Conservation (phyloP, 1,140 invertebrate genomes). For the Diabrotica undecimpunctata region DNA sequence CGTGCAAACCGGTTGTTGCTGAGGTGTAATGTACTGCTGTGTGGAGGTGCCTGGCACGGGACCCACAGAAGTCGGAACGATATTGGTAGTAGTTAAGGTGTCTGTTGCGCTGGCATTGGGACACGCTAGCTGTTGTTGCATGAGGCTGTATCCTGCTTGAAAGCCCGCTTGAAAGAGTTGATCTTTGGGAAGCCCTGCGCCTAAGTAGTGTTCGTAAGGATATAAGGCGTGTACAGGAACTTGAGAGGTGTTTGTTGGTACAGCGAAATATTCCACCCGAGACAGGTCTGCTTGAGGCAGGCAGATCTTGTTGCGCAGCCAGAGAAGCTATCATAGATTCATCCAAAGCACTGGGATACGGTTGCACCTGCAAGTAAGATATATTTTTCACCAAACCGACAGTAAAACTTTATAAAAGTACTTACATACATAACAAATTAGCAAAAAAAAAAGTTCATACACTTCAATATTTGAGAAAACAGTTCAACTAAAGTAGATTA, state of each 20-base stretch:
- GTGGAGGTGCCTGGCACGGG: constrained; percentile 28
- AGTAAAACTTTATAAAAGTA: too few species aligned
- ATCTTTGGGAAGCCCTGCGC: constrained; percentile 38
- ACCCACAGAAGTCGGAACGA: constrained; percentile 30
- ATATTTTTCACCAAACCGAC: background rate
- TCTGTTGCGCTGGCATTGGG: constrained; percentile 33
- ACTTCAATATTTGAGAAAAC: too few species aligned
- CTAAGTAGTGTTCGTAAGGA: constrained; percentile 43
- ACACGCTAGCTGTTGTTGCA: constrained; percentile 42
- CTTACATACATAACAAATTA: too few species aligned
- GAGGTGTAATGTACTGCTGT: constrained; percentile 27
- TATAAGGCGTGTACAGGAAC: constrained; percentile 46
- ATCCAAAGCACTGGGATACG: constrained; percentile 41
- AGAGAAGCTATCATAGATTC: constrained; percentile 44
- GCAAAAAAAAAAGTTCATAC: too few species aligned
- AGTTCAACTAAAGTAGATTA: too few species aligned
- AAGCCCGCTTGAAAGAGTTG: constrained; percentile 49
- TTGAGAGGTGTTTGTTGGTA: constrained; percentile 46
- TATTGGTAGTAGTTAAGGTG: constrained; percentile 30
- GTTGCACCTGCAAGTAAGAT: constrained; percentile 33
- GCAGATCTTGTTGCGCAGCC: constrained; percentile 35
- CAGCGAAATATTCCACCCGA: constrained; percentile 53
- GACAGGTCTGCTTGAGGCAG: constrained; percentile 33
- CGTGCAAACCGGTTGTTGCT: constrained; percentile 19
- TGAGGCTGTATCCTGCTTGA: constrained; percentile 47